Evolutionary conservation across 2,113 vertebrate species (phyloP), one percentile per base, ranked within the genome.

Genomic region (Perca flavescens): DNA sequence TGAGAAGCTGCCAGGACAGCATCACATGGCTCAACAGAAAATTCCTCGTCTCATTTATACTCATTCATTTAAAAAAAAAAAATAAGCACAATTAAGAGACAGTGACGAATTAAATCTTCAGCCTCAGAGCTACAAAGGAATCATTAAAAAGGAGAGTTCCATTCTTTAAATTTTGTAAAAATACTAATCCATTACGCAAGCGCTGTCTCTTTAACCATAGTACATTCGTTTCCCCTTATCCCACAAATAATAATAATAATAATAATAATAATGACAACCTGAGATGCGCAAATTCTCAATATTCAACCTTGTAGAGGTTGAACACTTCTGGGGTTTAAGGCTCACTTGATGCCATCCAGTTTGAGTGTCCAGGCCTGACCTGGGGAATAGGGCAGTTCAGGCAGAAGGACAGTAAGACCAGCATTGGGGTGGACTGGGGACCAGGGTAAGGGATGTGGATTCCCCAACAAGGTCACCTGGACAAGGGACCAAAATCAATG

Each of bases 401-500:
- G 96, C 86, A 99, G 85, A 0, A 88, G 75, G n/a, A 99, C 1
- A 0, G 91, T 65, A 17, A 99, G 83, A 4, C 96, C 96, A 5
- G 74, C 79, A 21, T 6, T 17, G 0, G 72, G 79, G 0, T 88
- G 78, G 16, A 90, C 21, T 0, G 62, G 15, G 12, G 94, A 85
- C 98, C 98, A 99, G 47, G 94, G 56, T 77, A 99, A 91, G 4
- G 90, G 54, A 1, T 78, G 84, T 0, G 74, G 56, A 54, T 90
- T 22, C 0, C 97, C 97, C 91, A 99, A 11, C 92, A 99, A 90
- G 0, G 77, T 96, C 89, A 97, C 94, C 98, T 99, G 53, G 22
- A 70, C 3, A 31, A 53, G 8, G 12, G 6, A 46, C 14, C 47
- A 40, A 31, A 75, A 74, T 28, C 22, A 17, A 0, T 49, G 2